A percentile compares a stretch with the other conserved stretches of the same genome.
Evolutionary conservation across 2,113 vertebrate species (phyloP).

Genomic region (Etia nguti): DNA sequence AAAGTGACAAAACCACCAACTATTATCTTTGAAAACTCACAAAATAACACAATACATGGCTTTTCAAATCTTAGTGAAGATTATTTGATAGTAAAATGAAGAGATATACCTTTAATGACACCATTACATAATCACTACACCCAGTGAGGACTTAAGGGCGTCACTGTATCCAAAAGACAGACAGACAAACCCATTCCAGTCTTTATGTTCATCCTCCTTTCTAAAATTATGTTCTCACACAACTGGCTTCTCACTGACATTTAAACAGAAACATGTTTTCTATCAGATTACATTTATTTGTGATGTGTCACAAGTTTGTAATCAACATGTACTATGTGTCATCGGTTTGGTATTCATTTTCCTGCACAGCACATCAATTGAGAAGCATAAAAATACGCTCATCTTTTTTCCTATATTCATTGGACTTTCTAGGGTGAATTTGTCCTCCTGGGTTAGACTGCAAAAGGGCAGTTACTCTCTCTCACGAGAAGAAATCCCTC

Average conservation of each 20-base stretch:
- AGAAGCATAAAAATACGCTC: background rate
- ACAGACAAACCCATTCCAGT: background rate
- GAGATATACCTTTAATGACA: background rate
- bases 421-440: background rate
- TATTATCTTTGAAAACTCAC: background rate
- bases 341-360: rapidly evolving
- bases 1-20: background rate
- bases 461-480: background rate
- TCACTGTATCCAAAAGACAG: background rate
- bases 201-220: background rate
- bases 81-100: background rate
- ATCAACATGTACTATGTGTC: background rate
- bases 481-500: background rate
- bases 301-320: background rate
- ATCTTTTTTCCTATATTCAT: background rate
- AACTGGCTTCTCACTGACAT: background rate
- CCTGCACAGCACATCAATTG: background rate
- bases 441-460: background rate
- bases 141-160: background rate
- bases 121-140: background rate
- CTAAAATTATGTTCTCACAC: background rate
- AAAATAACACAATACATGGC: rapidly evolving
- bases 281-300: background rate
- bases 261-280: background rate
- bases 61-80: background rate